Base-by-base conservation (phyloP, 2,888 invertebrate species). In the Tachina lurida region DNA sequence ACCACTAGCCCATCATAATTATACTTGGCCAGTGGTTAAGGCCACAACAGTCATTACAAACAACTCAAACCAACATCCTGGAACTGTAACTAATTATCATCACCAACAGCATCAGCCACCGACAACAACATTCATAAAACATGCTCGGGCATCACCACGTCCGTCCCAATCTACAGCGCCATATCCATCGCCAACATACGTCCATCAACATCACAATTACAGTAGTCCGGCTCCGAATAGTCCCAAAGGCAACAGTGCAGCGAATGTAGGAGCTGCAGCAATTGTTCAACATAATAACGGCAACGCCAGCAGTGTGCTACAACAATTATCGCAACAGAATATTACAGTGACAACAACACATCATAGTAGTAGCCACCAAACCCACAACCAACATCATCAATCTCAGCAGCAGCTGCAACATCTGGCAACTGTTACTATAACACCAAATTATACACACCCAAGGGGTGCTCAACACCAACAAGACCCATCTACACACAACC, bases 131-230 rank as follows among this genome's bases (percentile, higher is more conserved):
- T 93, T 94, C 67, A 94, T 95, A 93, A 96, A 96, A 92, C 96
- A 96, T 92, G 94, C 96, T 93, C 95, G 96, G 91, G 93, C 96
- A 90, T 94, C 95, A 87, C 93, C 94, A 84, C 95, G 96, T 93
- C 94, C 96, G 92, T 94, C 95, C 89, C 93, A 94, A 81, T 92
- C 92, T 89, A 91, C 91, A 90, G 91, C 91, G 89, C 91, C 91
- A 89, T 93, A 92, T 90, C 93, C 93, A 88, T 91, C 92, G 87
- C 90, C 92, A 67, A 84, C 91, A 84, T 92, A 91, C 89, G 92
- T 90, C 89, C 91, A 92, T 87, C 91, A 92, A 79, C 91, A 91
- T 82, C 90, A 91, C 87, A 89, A 89, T 79, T 89, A 90, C 84
- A 90, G 90, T 89, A 91, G 84, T 84, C 89, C 88, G 88, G 87